Evolutionary conservation across 2,888 invertebrate genomes (phyloP).

Genomic region (Caenorhabditis imperialis): DNA sequence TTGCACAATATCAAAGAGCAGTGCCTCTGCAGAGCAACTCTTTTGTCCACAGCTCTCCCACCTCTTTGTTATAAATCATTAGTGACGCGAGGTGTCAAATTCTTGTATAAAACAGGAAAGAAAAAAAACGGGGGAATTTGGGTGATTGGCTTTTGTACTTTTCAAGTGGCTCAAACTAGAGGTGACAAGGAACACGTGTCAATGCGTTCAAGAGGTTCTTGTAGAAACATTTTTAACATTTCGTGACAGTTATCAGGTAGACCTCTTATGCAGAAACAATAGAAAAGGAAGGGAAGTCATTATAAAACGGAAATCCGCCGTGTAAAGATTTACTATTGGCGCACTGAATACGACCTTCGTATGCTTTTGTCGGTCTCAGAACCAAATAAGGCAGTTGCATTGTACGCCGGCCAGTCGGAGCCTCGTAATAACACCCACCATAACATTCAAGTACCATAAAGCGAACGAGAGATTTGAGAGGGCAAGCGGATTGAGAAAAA

Average conservation of each 20-base stretch:
- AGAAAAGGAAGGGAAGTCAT: slow-evolving; percentile 2
- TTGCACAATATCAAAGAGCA: slow-evolving; percentile 53
- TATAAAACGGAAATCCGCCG: slow-evolving; percentile 21
- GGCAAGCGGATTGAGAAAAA: slow-evolving; percentile 17
- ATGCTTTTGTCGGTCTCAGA: slow-evolving; percentile 28
- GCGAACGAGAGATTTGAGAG: slow-evolving; percentile 25
- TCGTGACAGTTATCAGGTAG: too few relatives aligned
- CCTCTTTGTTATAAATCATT: slow-evolving; percentile 49
- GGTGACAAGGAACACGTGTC: too few relatives aligned
- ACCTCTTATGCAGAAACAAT: too few relatives aligned
- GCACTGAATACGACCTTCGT: slow-evolving; percentile 40
- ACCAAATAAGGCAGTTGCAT: slow-evolving; percentile 27
- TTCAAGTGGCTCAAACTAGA: too few relatives aligned
- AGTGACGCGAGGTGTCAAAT: slow-evolving; percentile 48
- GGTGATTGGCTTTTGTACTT: background rate
- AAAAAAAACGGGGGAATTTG: background rate
- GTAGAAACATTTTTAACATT: too few relatives aligned
- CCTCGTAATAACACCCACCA: slow-evolving; percentile 48
- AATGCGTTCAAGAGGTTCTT: too few relatives aligned
- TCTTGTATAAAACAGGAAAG: background rate
- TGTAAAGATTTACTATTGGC: slow-evolving; percentile 34
- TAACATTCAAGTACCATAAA: slow-evolving; percentile 59
- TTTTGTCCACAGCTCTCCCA: slow-evolving; percentile 29
- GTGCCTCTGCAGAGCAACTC: slow-evolving; percentile 36
- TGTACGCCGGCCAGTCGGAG: slow-evolving; percentile 42